Conservation (phyloP, 2,113 vertebrate genomes). For the Psittacara wagleri region DNA sequence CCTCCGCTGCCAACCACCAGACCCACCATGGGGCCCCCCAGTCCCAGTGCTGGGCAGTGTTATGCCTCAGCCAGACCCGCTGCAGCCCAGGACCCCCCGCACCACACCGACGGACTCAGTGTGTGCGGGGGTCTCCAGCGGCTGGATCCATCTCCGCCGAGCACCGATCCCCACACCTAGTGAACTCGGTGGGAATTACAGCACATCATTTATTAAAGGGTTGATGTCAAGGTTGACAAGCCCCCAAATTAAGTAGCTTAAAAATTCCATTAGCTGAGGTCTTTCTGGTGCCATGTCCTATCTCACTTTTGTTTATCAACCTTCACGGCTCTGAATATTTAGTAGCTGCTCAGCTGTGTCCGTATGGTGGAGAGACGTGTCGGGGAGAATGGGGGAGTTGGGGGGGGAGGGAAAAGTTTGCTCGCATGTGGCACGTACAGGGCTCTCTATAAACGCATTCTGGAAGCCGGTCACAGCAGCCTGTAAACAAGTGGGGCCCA, state of each 20-base stretch:
- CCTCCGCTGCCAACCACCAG: accelerated
- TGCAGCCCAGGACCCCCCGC: background rate
- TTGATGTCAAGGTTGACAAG: conserved; percentile 55
- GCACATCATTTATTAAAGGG: conserved; percentile 52
- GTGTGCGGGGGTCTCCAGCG: background rate
- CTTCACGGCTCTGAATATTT: conserved; percentile 65
- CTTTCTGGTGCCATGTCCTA: conserved; percentile 66
- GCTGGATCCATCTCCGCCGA: background rate
- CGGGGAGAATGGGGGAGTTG: background rate
- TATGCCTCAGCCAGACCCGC: background rate
- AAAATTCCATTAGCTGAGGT: conserved; percentile 69
- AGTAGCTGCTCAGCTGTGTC: conserved; percentile 60
- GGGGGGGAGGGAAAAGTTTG: background rate
- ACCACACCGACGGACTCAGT: background rate
- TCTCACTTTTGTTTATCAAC: conserved; percentile 70
- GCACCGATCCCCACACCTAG: background rate
- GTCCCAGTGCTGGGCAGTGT: background rate
- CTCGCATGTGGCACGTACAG: background rate
- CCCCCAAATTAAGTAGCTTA: conserved; percentile 67
- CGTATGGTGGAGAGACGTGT: background rate
- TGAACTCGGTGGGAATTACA: background rate
- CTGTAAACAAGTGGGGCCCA: background rate
- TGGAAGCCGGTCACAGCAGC: background rate
- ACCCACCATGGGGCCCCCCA: background rate
- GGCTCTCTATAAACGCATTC: background rate